Evolutionary conservation across 2,888 invertebrate species (phyloP).

Genomic region (Nebria brevicollis): DNA sequence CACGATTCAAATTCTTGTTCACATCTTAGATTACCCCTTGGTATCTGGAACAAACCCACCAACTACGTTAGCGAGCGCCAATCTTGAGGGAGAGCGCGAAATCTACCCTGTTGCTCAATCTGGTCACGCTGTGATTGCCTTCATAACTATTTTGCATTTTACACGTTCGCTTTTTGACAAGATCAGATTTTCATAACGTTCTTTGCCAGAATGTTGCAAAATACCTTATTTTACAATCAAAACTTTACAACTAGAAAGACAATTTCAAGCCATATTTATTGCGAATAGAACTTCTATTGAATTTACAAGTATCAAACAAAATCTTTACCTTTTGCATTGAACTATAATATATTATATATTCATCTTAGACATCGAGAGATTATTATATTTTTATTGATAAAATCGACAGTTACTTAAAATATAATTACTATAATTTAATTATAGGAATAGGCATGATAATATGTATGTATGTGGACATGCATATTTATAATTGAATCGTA

Average conservation of each 20-base stretch:
- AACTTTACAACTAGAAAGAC: background rate
- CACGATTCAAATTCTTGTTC: conserved; percentile 19
- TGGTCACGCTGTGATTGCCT: conserved; percentile 38
- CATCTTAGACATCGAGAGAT: no score
- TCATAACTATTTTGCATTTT: conserved; percentile 38
- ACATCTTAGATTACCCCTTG: conserved; percentile 20
- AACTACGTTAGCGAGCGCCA: background rate
- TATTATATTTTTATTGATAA: no score
- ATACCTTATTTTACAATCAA: background rate
- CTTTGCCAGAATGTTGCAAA: background rate
- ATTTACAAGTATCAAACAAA: no score
- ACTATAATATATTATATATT: no score
- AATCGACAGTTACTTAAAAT: no score
- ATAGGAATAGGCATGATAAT: no score
- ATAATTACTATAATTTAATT: no score
- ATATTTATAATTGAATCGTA: no score
- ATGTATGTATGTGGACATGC: no score
- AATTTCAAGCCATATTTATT: no score
- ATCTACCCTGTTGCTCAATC: conserved; percentile 26
- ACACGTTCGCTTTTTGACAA: conserved; percentile 20
- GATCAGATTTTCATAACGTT: conserved; percentile 26
- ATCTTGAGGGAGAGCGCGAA: conserved; percentile 7
- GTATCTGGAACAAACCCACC: background rate
- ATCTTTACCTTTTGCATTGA: no score
- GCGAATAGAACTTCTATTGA: no score